These are phyloP conservation scores for Rhodeus uyekii DNA, from an alignment of 2,797 vertebrate species.

Conservation along the genomic window DNA sequence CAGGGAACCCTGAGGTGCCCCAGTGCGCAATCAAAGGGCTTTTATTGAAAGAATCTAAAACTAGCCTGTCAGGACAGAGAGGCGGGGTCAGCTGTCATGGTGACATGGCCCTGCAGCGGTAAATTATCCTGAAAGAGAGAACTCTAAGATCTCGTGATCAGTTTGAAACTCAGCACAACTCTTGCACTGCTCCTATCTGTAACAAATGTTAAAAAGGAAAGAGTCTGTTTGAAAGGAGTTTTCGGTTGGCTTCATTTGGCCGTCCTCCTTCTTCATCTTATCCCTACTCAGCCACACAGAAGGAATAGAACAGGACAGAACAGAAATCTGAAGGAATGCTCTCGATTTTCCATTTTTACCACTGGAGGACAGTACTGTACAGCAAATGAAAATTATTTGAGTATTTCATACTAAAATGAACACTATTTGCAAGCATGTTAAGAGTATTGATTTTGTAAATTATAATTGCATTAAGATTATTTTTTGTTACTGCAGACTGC, in stretches of 20 bases:
- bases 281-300: not conserved
- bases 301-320: not conserved
- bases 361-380: conserved; percentile 49
- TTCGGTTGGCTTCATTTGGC: not conserved
- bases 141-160: conserved; percentile 1
- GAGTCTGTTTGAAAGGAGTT: not conserved
- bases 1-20: conserved; percentile 71
- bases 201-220: not conserved
- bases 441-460: not conserved
- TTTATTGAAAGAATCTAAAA: conserved; percentile 76
- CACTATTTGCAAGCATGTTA: not conserved
- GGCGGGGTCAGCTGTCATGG: conserved; percentile 68
- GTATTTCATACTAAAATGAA: not conserved
- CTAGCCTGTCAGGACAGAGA: conserved; percentile 68
- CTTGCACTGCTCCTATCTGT: not conserved
- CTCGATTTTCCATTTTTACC: conserved; percentile 18
- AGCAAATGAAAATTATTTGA: not conserved
- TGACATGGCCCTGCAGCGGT: conserved; percentile 48
- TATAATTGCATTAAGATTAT: not conserved
- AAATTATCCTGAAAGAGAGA: conserved; percentile 44
- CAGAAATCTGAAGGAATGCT: not conserved
- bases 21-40: conserved; percentile 75
- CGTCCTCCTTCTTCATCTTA: not conserved
- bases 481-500: not conserved
- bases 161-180: not conserved